Base-by-base conservation (phyloP, 2,888 invertebrate species). In the Dynastes maya region DNA sequence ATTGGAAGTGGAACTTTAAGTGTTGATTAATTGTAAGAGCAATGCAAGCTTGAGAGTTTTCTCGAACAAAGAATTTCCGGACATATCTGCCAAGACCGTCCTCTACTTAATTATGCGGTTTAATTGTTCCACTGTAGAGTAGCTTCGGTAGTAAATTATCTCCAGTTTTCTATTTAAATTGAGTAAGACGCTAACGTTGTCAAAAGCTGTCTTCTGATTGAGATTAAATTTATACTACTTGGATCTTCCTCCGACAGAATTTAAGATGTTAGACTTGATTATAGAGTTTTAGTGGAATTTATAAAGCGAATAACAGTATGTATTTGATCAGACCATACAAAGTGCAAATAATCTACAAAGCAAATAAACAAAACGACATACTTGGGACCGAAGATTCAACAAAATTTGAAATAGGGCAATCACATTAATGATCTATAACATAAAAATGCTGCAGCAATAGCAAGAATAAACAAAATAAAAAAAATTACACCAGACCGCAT, bases 111-210 rank as follows among this genome's bases (percentile, higher is more conserved):
- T 61, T 61, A 61, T 27, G 6, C 5, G 6, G 4, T 22, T 67
- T 67, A 45, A 68, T 49, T 49, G 40, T 37, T 37, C n/a, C n/a
- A 40, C 32, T 65, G 37, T 49, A 51, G 6, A 11, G 13, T 49
- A 16, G 16, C 9, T 11, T 9, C 27, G 49, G 3, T 22, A 49
- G 49, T 68, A 68, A 68, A 68, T 68, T 27, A 49, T 68, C 49
- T 11, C 49, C 11, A 40, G 65, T 13, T n/a, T 65, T 65, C 49
- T 22, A 49, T 45, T 68, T 65, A 65, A 40, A 65, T 65, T 68
- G 22, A 49, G 13, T 13, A 68, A 68, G 67, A 68, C 22, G 9
- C 6, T 49, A 68, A 68, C 2, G 51, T 8, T 49, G 27, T 22
- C 61, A 61, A 6, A 61, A 61, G 61, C 27, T 61, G 6, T 27